Percentiles rank a stretch among this genome's conserved stretches.
Conservation (phyloP, 2,797 vertebrate genomes). For the Pangasius djambal region DNA sequence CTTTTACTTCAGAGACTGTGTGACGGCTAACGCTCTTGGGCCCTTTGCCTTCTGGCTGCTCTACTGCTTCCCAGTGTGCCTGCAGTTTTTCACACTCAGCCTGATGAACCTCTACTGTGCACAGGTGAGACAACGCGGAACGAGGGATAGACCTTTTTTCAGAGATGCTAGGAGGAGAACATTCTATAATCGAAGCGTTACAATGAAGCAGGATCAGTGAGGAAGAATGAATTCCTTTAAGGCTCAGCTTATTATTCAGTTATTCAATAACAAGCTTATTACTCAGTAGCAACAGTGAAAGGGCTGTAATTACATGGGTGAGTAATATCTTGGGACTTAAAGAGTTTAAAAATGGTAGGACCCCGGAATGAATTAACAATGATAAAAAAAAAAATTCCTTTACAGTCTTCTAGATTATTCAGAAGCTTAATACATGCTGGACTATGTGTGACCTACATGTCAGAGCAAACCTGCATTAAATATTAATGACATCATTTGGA, state of each 20-base stretch:
- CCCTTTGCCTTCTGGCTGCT: conserved; percentile 97
- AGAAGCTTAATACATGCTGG: conserved; percentile 13
- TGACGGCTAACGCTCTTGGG: conserved; percentile 85
- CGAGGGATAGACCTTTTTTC: conserved; percentile 15
- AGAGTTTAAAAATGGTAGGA: background rate
- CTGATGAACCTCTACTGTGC: conserved; percentile 97
- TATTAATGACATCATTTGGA: conserved; percentile 20
- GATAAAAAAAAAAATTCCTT: background rate
- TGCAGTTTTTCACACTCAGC: conserved; percentile 97
- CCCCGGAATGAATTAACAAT: background rate
- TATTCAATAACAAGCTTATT: background rate
- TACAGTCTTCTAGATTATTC: conserved; percentile 35
- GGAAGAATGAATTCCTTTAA: background rate
- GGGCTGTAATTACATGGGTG: background rate
- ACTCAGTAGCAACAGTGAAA: background rate
- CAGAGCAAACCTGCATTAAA: conserved; percentile 26
- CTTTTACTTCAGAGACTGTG: conserved; percentile 94
- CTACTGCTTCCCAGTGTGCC: conserved; percentile 95
- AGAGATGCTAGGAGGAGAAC: background rate
- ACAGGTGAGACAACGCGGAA: conserved; percentile 78
- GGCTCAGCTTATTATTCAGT: background rate
- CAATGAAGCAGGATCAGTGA: background rate
- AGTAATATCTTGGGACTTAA: background rate
- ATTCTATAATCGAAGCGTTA: background rate
- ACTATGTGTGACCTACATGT: conserved; percentile 47